These are phyloP conservation scores for Torymus tubicola DNA, from an alignment of 2,888 invertebrate species.

Conservation along the genomic window DNA sequence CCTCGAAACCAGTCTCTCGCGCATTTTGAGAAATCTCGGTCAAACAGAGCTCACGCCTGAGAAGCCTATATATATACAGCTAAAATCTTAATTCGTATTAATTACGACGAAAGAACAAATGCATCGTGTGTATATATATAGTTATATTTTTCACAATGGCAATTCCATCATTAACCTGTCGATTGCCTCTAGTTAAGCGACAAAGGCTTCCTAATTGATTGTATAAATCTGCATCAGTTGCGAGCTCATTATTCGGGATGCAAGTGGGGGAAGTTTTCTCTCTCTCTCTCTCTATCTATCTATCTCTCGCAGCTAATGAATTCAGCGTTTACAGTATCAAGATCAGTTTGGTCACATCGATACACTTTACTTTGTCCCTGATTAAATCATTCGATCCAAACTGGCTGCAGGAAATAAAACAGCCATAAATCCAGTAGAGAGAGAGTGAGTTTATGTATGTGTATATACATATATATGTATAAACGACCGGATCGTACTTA, in stretches of 20 bases:
- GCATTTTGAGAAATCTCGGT: no score
- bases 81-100: constrained; percentile 24
- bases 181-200: constrained; percentile 39
- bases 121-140: no score
- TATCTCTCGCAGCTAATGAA: neutral
- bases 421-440: no score
- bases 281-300: neutral
- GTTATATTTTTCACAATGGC: constrained; percentile 18
- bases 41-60: no score
- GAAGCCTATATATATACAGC: no score
- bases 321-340: neutral
- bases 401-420: no score
- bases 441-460: no score
- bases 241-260: constrained; percentile 43
- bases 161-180: constrained; percentile 37
- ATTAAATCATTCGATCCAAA: neutral
- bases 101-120: constrained; percentile 22
- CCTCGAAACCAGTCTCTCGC: no score
- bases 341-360: neutral
- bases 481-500: no score
- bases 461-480: no score
- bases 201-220: constrained; percentile 52
- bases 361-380: neutral
- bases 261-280: neutral
- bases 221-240: constrained; percentile 50